Evolutionary conservation across 2,113 vertebrate species (phyloP).

Genomic region (Pseudonaja textilis): DNA sequence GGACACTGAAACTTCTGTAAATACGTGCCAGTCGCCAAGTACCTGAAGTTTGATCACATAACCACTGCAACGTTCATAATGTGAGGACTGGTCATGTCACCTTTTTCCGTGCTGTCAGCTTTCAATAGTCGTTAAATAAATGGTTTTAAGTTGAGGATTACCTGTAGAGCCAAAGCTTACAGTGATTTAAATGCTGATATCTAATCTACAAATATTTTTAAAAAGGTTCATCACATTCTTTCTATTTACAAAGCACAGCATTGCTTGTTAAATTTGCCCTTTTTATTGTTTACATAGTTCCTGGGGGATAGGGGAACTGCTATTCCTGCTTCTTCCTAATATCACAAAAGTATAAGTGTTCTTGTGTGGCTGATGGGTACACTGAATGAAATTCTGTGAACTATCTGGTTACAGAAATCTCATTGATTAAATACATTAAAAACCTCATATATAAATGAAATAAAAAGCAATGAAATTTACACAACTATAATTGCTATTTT

Average conservation of each 20-base stretch:
- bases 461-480: not conserved
- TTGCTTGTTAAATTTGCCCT: not conserved
- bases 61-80: not conserved
- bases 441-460: not conserved
- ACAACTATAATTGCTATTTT: not conserved
- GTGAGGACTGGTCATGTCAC: not conserved
- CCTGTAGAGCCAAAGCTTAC: rapidly evolving
- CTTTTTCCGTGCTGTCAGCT: not conserved
- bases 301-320: not conserved
- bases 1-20: not conserved
- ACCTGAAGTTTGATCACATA: not conserved
- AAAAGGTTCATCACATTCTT: not conserved
- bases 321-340: not conserved
- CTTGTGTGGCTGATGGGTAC: not conserved
- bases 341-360: not conserved
- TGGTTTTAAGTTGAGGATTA: not conserved
- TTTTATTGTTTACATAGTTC: not conserved
- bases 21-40: not conserved
- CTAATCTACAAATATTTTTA: not conserved
- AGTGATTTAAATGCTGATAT: not conserved
- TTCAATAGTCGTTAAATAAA: not conserved
- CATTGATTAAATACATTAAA: not conserved
- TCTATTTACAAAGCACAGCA: not conserved
- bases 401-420: not conserved
- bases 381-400: not conserved